phyloP scores from a whole-genome alignment of 2,113 vertebrate species.

The Etia nguti region DNA sequence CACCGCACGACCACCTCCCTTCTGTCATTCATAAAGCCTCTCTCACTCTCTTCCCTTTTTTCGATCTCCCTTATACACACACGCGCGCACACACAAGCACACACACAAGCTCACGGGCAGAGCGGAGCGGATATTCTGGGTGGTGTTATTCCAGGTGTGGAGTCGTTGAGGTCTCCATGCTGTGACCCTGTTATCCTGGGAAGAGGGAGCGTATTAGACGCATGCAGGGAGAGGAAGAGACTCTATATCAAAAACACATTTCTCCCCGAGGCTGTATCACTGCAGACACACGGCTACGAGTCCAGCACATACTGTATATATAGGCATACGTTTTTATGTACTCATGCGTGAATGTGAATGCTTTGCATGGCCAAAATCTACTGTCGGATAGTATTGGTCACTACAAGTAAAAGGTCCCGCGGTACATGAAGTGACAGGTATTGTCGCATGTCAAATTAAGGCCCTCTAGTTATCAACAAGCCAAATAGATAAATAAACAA shows the following conservation, averaged over 20 bases:
- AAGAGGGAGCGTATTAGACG: conserved; percentile 66
- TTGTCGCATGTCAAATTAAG: neutral
- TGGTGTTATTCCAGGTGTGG: conserved; percentile 76
- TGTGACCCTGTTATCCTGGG: conserved; percentile 73
- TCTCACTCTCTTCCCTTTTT: neutral
- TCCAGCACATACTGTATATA: neutral
- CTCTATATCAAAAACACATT: conserved; percentile 72
- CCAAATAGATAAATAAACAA: neutral
- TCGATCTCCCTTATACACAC: neutral
- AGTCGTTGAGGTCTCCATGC: conserved; percentile 70
- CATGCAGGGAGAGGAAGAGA: conserved; percentile 71
- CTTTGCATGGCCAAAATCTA: neutral
- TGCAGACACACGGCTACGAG: conserved; percentile 23
- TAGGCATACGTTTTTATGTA: neutral
- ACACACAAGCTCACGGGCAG: conserved; percentile 24
- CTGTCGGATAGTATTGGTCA: neutral
- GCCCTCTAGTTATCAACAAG: fast-evolving
- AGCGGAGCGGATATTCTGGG: conserved; percentile 67
- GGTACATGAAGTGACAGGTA: neutral
- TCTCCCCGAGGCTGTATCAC: conserved; percentile 58
- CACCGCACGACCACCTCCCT: conserved; percentile 26
- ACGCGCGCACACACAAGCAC: neutral
- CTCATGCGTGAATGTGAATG: neutral
- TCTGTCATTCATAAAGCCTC: conserved; percentile 59
- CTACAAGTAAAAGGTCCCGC: neutral